phyloP scores from a whole-genome alignment of 2,113 vertebrate species.

The Channa argus region DNA sequence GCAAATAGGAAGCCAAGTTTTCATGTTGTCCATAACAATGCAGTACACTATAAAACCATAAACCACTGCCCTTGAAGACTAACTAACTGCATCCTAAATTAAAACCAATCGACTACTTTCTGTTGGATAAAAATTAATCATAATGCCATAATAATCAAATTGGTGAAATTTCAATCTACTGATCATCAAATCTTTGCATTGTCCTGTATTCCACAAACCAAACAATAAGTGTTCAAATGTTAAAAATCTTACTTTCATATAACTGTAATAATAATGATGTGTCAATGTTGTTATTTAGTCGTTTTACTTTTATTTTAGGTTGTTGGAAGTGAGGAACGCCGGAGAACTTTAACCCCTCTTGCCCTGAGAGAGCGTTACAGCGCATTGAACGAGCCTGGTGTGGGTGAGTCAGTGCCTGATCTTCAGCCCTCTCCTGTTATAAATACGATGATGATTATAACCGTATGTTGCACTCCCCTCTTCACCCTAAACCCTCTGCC shows the following conservation, averaged over 20 bases:
- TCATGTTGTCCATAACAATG: no score
- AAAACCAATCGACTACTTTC: neutral
- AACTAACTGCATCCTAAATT: neutral
- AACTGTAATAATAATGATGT: neutral
- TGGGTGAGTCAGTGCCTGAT: slow-evolving; percentile 83
- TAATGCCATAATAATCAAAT: no score
- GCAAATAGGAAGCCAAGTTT: neutral
- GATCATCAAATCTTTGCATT: neutral
- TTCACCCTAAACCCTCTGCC: slow-evolving; percentile 62
- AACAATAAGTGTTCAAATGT: neutral
- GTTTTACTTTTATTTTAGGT: slow-evolving; percentile 78
- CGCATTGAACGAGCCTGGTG: slow-evolving; percentile 88
- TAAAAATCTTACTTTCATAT: neutral
- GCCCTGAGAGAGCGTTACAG: slow-evolving; percentile 93
- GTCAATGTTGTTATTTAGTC: neutral
- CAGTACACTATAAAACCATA: no score
- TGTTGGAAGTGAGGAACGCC: slow-evolving; percentile 88
- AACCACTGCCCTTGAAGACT: no score
- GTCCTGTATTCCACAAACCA: neutral
- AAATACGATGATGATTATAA: slow-evolving; percentile 50
- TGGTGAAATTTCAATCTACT: no score
- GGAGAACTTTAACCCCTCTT: slow-evolving; percentile 91
- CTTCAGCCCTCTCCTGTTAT: slow-evolving; percentile 51
- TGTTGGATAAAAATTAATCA: no score
- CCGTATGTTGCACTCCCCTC: slow-evolving; percentile 76